phyloP scores from a whole-genome alignment of 2,797 vertebrate species.

The Xenopus petersii region DNA sequence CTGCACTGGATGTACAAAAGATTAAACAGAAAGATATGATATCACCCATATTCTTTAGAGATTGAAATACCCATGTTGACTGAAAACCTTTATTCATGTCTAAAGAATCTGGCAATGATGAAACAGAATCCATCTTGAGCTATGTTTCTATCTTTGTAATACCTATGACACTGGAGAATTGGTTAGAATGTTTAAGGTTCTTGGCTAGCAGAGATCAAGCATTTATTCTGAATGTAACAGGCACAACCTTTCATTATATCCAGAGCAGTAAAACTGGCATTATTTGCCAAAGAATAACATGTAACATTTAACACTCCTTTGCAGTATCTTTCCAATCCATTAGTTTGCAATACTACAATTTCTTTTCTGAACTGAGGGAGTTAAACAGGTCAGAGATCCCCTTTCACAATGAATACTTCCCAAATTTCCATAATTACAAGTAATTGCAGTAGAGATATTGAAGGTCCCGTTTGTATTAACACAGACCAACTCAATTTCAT shows the following conservation, averaged over 20 bases:
- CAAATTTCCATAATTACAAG: conserved; percentile 39
- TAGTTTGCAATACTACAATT: conserved; percentile 14
- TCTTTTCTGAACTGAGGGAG: conserved; percentile 22
- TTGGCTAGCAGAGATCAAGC: neutral
- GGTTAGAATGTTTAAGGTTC: neutral
- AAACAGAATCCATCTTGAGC: neutral
- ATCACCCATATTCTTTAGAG: no score
- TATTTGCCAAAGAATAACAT: neutral
- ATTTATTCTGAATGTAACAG: neutral
- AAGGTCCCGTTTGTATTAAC: conserved; percentile 47
- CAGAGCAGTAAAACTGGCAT: neutral
- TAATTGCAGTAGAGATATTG: conserved; percentile 48
- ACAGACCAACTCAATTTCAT: conserved; percentile 50
- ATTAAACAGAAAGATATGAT: no score
- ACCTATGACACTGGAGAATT: neutral
- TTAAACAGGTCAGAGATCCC: conserved; percentile 43
- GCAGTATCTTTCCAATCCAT: neutral
- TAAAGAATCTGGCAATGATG: neutral
- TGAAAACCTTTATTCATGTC: neutral
- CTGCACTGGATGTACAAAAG: no score
- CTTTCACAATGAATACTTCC: conserved; percentile 35
- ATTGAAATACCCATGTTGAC: neutral
- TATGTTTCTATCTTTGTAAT: neutral
- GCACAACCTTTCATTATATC: neutral
- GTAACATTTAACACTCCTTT: neutral